Evolutionary conservation across 2,797 vertebrate genomes (phyloP), one percentile per base, ranked within the genome.

Genomic region (Amphiprion clarkii): DNA sequence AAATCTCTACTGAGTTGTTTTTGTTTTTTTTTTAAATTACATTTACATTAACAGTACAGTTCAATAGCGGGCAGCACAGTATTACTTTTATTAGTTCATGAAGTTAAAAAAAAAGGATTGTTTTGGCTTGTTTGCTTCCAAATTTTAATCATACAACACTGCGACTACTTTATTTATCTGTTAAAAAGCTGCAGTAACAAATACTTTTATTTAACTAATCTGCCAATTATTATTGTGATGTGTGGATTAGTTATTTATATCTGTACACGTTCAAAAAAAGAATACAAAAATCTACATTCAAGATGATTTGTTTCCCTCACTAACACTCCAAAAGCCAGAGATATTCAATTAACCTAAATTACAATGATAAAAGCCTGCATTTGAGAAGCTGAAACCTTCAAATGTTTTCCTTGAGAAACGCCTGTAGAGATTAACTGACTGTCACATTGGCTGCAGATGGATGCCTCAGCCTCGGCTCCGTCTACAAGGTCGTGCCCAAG

Each of bases 81-180:
- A 67, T 62, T 36, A 53, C 49, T 52, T 53, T 70, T 21, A 78
- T 67, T 19, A 71, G 23, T 46, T 73, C 51, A 71, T 39, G 2
- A 48, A 16, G 9, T 6, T 21, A 31, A 5, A 48, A 14, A 52
- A 71, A 8, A 23, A 3, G 49, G 42, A 17, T 31, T 58, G 9
- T 54, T 60, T 66, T 16, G 2, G 48, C 3, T 0, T 46, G 44
- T 46, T 46, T 46, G 44, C 33, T 8, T 36, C 33, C 2, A 23
- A 31, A 58, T 36, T 4, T 13, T 36, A n/a, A n/a, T 16, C 17
- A 6, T 48, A 19, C 42, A n/a, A 44, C 25, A 44, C 13, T 21
- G 25, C 9, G 4, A 46, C 17, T 42, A 14, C 8, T 6, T 42
- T 17, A 33, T 40, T 54, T 14, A 72, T 29, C 64, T 33, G 27